These are phyloP conservation scores for Plotosus lineatus DNA, from an alignment of 2,113 vertebrate species.

Conservation along the genomic window DNA sequence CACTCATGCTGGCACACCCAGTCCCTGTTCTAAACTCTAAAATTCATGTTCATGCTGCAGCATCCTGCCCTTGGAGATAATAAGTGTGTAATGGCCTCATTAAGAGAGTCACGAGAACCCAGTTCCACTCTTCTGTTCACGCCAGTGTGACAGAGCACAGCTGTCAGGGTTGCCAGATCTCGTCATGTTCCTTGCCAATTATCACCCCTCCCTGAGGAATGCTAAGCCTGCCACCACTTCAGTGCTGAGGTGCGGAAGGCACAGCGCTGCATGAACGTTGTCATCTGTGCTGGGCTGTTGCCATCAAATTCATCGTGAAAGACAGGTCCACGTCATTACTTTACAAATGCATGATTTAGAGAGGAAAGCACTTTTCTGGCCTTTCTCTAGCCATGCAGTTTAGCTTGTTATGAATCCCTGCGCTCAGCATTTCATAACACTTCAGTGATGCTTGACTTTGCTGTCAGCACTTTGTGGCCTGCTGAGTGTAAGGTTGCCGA, in stretches of 20 bases:
- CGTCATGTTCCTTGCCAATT: slow-evolving; percentile 52
- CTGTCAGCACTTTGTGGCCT: slow-evolving; percentile 27
- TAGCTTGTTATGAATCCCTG: slow-evolving; percentile 27
- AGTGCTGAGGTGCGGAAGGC: slow-evolving; percentile 17
- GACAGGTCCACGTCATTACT: slow-evolving; percentile 20
- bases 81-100: slow-evolving; percentile 41
- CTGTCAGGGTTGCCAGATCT: slow-evolving; percentile 54
- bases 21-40: slow-evolving; percentile 17
- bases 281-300: slow-evolving; percentile 12
- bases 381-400: slow-evolving; percentile 20
- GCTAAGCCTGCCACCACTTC: slow-evolving; percentile 40
- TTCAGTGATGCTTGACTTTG: slow-evolving; percentile 28
- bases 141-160: slow-evolving; percentile 36
- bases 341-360: slow-evolving; percentile 31
- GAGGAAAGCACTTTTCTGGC: slow-evolving; percentile 25
- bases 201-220: slow-evolving; percentile 48
- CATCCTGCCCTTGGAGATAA: slow-evolving; percentile 31
- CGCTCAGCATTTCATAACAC: slow-evolving; percentile 34
- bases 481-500: slow-evolving; percentile 36
- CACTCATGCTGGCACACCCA: neutral
- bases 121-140: slow-evolving; percentile 10
- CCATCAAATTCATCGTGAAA: slow-evolving; percentile 23
- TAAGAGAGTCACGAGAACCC: slow-evolving; percentile 36
- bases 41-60: neutral
- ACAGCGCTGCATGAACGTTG: slow-evolving; percentile 9